These are phyloP conservation scores for Halisarca cf. caerulea DNA, from an alignment of 37 sponge, comb jelly and placozoan genomes.

Conservation along the genomic window DNA sequence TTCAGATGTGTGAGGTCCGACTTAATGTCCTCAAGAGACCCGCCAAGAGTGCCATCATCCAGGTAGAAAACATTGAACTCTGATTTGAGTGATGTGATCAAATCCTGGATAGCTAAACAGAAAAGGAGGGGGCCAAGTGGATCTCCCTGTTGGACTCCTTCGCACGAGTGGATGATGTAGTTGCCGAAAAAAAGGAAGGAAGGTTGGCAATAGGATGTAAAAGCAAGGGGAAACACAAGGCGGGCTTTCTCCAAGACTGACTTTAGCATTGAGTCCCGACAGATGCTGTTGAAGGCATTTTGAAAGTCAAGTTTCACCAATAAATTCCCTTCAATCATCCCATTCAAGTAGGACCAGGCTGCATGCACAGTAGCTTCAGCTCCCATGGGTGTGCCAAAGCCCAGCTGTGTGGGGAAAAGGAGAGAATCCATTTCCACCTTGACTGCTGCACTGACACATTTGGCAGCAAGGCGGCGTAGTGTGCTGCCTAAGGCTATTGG, in stretches of 20 bases:
- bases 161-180: not conserved
- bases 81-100: not conserved
- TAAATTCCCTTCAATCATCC: not conserved
- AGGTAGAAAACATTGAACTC: not conserved
- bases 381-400: not conserved
- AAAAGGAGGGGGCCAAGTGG: slow-evolving; percentile 9
- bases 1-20: too few relatives aligned
- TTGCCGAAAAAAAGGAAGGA: not conserved
- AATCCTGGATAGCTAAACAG: not conserved
- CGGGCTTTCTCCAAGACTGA: not conserved
- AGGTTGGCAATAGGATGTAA: not conserved
- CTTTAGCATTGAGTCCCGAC: not conserved
- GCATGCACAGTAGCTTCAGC: slow-evolving; percentile 8
- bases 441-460: not conserved
- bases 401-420: not conserved
- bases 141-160: slow-evolving; percentile 21
- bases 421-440: not conserved
- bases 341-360: not conserved
- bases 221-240: not conserved
- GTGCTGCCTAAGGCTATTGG: slow-evolving; percentile 9
- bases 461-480: not conserved
- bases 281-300: slow-evolving; percentile 10
- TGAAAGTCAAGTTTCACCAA: slow-evolving; percentile 8
- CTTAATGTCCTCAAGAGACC: not conserved
- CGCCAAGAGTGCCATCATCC: slow-evolving; percentile 2